These are phyloP conservation scores for Apamea crenata DNA, from an alignment of 2,888 invertebrate species.

Conservation along the genomic window DNA sequence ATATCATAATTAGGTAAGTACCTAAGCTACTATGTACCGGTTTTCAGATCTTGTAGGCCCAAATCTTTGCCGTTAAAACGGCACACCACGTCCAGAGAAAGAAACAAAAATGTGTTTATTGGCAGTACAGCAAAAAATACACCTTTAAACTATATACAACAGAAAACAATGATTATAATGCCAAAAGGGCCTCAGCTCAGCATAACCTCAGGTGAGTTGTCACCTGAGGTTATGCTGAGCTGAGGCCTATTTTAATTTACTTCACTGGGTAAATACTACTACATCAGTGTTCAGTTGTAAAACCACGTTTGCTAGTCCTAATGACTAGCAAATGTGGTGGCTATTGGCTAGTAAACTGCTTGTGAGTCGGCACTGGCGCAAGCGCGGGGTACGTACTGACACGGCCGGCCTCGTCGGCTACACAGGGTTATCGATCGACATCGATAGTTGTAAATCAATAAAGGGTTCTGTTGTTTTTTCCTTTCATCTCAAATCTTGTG, in stretches of 20 bases:
- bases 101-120: background rate
- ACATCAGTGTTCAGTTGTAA: background rate
- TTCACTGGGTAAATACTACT: background rate
- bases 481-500: conserved; percentile 61
- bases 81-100: background rate
- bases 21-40: background rate
- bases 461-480: conserved; percentile 72
- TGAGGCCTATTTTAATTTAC: background rate
- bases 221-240: too few species aligned
- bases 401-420: conserved; percentile 20
- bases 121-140: background rate
- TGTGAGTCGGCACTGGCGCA: background rate
- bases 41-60: background rate
- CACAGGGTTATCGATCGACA: conserved; percentile 60
- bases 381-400: background rate
- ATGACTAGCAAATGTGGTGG: background rate
- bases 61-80: too few species aligned
- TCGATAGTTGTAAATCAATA: conserved; percentile 84
- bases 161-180: background rate
- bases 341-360: background rate
- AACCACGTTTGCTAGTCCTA: too few species aligned
- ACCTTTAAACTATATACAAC: background rate
- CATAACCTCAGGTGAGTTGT: background rate
- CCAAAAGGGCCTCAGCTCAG: background rate
- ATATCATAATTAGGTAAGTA: background rate